Base-by-base conservation (phyloP, 2,113 vertebrate species). In the Phyllostomus hastatus region DNA sequence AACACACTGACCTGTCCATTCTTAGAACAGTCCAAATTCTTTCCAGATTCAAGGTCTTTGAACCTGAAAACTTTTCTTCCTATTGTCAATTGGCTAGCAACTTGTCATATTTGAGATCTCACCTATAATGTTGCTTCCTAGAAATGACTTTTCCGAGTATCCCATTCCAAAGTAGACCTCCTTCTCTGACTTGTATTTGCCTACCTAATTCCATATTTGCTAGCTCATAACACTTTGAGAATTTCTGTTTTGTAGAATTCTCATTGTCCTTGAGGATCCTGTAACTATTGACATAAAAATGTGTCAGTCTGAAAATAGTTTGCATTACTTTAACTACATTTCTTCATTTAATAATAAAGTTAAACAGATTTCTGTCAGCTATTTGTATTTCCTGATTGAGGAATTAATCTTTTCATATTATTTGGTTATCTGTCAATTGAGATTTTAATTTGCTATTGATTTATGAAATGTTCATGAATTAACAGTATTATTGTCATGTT, bases 391-490 rank as follows among this genome's bases (percentile, higher is more conserved):
- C 61, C 33, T 79, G 67, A 79, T 14, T 57, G 38, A 4, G 8
- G 16, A 82, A 83, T 85, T 89, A 91, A 83, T 79, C 31, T 50
- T 28, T 38, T 81, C 7, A 28, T 50, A 10, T 50, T 57, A 61
- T 57, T 70, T 92, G 48, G 33, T 93, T 57, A 93, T 83, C 38
- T 79, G 14, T 86, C 72, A 76, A 33, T 26, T 94, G 61, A 20
- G 24, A 89, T 88, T 97, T 96, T 57, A 9, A 48, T 78, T 83
- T 78, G 83, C 73, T 59, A 70, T 78, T 78, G 70, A 54, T 83
- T 91, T 87, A 67, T 93, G 28, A 86, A 38, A 20, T 70, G 35
- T 96, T 90, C 41, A 57, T 80, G 46, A 48, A 41, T 33, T 67
- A 17, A 73, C 10, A 80, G 26, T 67, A 82, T 67, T 70, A 54